Evolutionary conservation across 2,113 vertebrate genomes (phyloP), one percentile per base, ranked within the genome.

Genomic region (Grallaria varia): DNA sequence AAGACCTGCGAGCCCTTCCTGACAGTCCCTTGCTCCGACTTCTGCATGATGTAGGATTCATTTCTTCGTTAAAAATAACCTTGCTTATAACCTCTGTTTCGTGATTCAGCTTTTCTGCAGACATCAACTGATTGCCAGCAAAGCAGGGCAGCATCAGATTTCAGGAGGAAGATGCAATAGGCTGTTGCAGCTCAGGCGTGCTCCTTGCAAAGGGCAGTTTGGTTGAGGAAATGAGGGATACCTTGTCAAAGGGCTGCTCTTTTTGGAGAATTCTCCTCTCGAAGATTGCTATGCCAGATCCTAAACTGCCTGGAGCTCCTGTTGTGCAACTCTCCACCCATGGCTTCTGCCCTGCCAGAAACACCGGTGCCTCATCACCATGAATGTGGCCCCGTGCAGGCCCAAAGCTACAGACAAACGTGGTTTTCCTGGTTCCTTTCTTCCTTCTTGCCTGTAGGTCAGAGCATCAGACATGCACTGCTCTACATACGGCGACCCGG

Each of bases 51-150:
- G 80, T 45, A 83, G 71, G 83, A 82, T 89, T 79, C 0, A 2
- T 89, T 72, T 49, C 76, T 84, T 90, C 0, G 0, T 93, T 90
- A 79, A 86, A 90, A 93, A 92, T 94, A 94, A 82, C 93, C 95
- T 94, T 95, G 96, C 94, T 95, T 95, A 66, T 94, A 93, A 94
- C 92, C 95, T 90, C 69, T 81, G 73, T 64, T 89, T 90, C 92
- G 55, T 93, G 93, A 96, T 92, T 95, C 93, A 93, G 96, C 95
- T 92, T 87, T 92, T 89, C 80, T 73, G 90, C 83, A 87, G 86
- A n/a, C 83, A 87, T 68, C 93, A 64, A 44, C 53, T n/a, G 68
- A 95, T 92, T 39, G 1, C 52, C 69, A 64, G 78, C 64, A 71
- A 74, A 90, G 92, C 92, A 67, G 75, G 79, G 84, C 12, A 71